A percentile compares a stretch with the other conserved stretches of the same genome.
These are phyloP conservation scores for Sus cebifrons DNA, from an alignment of 2,797 vertebrate genomes.

Conservation along the genomic window DNA sequence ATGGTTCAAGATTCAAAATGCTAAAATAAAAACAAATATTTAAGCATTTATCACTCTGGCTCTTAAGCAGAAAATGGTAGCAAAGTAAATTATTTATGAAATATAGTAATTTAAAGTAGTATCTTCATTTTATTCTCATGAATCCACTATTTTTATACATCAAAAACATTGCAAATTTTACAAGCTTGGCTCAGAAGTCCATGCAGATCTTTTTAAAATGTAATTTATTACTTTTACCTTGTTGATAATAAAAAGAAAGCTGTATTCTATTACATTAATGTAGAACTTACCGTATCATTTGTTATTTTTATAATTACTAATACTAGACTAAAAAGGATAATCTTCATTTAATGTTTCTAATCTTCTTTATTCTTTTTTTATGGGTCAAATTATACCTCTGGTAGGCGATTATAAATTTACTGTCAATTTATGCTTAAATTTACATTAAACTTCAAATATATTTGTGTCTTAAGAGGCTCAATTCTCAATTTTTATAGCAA, in stretches of 20 bases:
- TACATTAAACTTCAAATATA: neutral
- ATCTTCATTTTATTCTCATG: neutral
- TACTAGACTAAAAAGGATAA: neutral
- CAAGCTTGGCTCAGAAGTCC: neutral
- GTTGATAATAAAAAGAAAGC: neutral
- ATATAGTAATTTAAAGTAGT: neutral
- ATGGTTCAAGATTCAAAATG: conserved; percentile 55
- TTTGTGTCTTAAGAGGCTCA: neutral
- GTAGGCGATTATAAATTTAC: conserved; percentile 23
- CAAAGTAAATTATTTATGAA: neutral
- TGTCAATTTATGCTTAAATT: conserved; percentile 7
- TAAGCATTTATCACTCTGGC: neutral
- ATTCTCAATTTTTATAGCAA: neutral
- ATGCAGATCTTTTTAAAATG: neutral
- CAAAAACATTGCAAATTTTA: neutral
- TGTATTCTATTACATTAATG: neutral
- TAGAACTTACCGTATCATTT: neutral
- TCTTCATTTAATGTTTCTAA: conserved; percentile 61
- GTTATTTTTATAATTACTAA: neutral
- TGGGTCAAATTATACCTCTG: neutral
- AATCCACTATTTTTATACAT: neutral
- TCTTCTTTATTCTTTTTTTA: neutral
- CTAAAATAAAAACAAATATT: conserved; percentile 7
- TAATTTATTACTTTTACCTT: neutral
- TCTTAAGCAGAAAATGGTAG: conserved; percentile 30